A percentile compares a stretch with the other conserved stretches of the same genome.
Conservation (phyloP, 2,797 vertebrate species). For the Sebastes baramenuke region DNA sequence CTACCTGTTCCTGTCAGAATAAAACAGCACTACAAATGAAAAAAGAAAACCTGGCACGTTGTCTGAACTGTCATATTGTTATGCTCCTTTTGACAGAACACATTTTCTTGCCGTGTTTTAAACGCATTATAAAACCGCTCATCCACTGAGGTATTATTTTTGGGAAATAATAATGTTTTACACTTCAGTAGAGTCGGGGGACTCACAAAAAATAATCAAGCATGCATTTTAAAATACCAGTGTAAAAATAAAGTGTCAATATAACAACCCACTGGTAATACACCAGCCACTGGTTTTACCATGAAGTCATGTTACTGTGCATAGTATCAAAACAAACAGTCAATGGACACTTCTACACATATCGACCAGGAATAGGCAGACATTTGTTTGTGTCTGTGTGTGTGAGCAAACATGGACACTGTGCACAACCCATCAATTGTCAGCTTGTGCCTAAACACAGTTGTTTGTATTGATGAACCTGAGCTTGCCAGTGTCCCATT, state of each 20-base stretch:
- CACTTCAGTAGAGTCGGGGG: not conserved
- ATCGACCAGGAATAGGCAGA: not conserved
- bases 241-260: not conserved
- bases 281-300: not conserved
- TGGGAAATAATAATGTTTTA: not conserved
- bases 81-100: not conserved
- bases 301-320: not conserved
- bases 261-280: not conserved
- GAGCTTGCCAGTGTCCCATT: slow-evolving; percentile 2
- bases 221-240: not conserved
- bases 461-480: slow-evolving; percentile 28
- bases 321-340: not conserved
- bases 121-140: not conserved
- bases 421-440: not conserved
- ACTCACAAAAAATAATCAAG: not conserved
- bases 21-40: not conserved
- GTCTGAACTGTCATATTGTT: not conserved
- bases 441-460: slow-evolving; percentile 36
- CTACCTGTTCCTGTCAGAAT: not conserved
- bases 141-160: not conserved
- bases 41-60: not conserved
- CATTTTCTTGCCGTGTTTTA: not conserved
- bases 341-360: not conserved
- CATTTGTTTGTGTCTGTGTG: not conserved
- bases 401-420: not conserved